A percentile compares a stretch with the other conserved stretches of the same genome.
These are phyloP conservation scores for Plecturocebus donacophilus DNA, from an alignment of 2,113 vertebrate species.

Conservation along the genomic window DNA sequence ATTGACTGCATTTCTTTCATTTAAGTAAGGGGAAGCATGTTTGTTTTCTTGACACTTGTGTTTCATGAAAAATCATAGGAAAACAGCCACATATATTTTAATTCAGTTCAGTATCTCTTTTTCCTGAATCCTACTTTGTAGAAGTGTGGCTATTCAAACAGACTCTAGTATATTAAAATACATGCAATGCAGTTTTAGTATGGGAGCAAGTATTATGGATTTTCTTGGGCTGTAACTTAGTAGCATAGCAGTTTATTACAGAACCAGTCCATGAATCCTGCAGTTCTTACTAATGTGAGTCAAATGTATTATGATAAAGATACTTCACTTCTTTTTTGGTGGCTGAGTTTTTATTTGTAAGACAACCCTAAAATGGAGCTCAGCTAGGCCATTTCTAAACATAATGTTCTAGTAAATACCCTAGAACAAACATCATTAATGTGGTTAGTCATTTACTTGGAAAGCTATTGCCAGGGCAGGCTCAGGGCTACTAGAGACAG, in stretches of 20 bases:
- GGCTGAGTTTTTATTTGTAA: slow-evolving; percentile 50
- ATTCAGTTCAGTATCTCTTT: background rate
- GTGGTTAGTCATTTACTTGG: slow-evolving; percentile 43
- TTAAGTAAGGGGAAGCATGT: background rate
- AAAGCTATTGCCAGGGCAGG: background rate
- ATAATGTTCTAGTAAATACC: background rate
- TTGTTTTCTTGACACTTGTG: slow-evolving; percentile 9
- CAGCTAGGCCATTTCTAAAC: background rate
- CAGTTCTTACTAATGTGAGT: background rate
- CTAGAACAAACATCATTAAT: slow-evolving; percentile 39
- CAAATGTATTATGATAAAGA: slow-evolving; percentile 7
- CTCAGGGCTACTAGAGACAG: background rate
- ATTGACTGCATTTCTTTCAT: slow-evolving; percentile 27
- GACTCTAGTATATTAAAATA: slow-evolving; percentile 20
- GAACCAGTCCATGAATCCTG: background rate
- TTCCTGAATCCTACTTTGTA: background rate
- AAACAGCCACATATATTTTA: slow-evolving; percentile 16
- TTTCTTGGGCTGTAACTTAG: background rate
- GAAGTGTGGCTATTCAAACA: background rate
- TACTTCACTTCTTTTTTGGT: background rate
- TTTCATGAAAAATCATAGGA: slow-evolving; percentile 13
- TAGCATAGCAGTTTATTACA: background rate
- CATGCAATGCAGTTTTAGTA: background rate
- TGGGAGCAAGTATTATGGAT: background rate
- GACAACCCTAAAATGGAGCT: slow-evolving; percentile 19